A percentile compares a stretch with the other conserved stretches of the same genome.
phyloP scores from a whole-genome alignment of 2,113 vertebrate genomes.

The Saimiri boliviensis region DNA sequence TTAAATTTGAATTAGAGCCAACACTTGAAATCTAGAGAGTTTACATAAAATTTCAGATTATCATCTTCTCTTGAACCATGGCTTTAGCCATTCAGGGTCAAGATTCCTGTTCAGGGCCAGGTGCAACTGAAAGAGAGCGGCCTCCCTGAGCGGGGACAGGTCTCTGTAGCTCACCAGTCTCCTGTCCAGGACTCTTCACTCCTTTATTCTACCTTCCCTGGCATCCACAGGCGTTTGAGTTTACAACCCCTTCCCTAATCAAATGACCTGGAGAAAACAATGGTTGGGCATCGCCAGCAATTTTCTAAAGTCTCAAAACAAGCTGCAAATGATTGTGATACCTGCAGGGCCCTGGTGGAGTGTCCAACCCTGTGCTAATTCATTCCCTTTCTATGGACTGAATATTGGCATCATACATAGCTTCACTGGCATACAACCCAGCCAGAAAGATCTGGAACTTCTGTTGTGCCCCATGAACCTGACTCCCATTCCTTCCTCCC shows the following conservation, averaged over 20 bases:
- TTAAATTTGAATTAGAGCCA: conserved; percentile 23
- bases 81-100: neutral
- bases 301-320: neutral
- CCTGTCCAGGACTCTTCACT: neutral
- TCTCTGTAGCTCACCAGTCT: neutral
- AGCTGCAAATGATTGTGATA: neutral
- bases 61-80: neutral
- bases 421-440: neutral
- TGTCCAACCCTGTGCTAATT: neutral
- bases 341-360: neutral
- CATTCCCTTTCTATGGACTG: neutral
- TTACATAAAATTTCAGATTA: neutral
- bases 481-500: neutral
- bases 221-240: neutral
- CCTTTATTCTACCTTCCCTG: neutral
- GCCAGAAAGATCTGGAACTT: neutral
- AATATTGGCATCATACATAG: neutral
- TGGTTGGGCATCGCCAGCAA: neutral
- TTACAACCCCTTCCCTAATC: neutral
- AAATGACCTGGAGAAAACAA: neutral
- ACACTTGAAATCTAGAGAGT: neutral
- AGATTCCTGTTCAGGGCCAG: neutral
- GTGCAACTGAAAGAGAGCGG: neutral
- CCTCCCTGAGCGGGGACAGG: neutral
- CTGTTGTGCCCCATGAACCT: neutral